phyloP scores from a whole-genome alignment of 1,140 invertebrate species.

The Pseudomyrmex sp. region DNA sequence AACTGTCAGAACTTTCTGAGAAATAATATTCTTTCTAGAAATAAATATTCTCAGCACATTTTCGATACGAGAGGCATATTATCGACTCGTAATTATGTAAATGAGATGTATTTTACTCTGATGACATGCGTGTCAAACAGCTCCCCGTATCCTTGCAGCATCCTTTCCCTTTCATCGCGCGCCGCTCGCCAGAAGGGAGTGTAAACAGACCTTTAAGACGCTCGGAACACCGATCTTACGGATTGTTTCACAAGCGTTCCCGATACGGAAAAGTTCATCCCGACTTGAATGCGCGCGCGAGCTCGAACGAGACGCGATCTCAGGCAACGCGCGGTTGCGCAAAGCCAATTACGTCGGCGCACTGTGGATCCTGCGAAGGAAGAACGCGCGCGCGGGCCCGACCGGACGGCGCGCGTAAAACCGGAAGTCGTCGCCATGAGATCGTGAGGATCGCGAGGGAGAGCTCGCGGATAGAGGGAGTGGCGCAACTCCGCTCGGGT shows the following conservation, averaged over 20 bases:
- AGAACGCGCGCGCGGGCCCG: neutral
- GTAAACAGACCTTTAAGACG: slow-evolving; percentile 74
- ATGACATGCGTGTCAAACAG: neutral
- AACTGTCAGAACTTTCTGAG: neutral
- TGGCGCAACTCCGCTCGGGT: neutral
- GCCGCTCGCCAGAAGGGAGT: slow-evolving; percentile 68
- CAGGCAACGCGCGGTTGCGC: slow-evolving; percentile 68
- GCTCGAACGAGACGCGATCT: slow-evolving; percentile 22
- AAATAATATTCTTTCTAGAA: neutral
- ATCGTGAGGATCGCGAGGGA: neutral
- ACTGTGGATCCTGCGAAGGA: neutral
- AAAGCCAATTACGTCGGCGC: slow-evolving; percentile 64
- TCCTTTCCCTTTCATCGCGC: slow-evolving; percentile 72
- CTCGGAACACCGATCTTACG: slow-evolving; percentile 68
- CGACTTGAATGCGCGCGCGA: slow-evolving; percentile 66
- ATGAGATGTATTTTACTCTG: neutral
- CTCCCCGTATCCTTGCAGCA: slow-evolving; percentile 47
- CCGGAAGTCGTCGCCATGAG: slow-evolving; percentile 31
- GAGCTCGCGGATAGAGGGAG: neutral
- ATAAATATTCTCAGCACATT: neutral
- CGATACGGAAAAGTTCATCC: slow-evolving; percentile 82
- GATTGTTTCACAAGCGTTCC: slow-evolving; percentile 83
- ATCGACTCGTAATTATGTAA: neutral
- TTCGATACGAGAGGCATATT: neutral
- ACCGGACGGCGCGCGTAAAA: slow-evolving; percentile 4